phyloP scores from a whole-genome alignment of 2,888 invertebrate species.

The Asteroscopus sphinx region DNA sequence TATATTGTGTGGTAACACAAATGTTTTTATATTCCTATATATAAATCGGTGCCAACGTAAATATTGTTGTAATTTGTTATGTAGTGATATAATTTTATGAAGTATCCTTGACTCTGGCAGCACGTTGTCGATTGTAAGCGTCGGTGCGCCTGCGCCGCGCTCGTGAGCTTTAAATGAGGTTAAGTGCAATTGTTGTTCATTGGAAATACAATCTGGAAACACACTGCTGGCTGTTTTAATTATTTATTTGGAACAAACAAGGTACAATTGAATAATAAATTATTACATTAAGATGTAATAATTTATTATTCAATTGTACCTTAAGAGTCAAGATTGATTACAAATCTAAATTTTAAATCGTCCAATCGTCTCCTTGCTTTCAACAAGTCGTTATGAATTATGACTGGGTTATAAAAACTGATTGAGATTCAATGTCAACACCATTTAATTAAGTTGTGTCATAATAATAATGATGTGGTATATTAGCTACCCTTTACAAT shows the following conservation, averaged over 20 bases:
- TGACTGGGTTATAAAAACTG: neutral
- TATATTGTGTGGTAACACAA: conserved; percentile 87
- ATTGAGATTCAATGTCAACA: neutral
- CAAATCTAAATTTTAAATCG: conserved; percentile 27
- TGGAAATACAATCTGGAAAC: conserved; percentile 86
- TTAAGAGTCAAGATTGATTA: conserved; percentile 38
- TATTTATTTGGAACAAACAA: conserved; percentile 57
- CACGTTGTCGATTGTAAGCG: conserved; percentile 67
- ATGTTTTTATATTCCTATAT: conserved; percentile 84
- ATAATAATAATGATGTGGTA: neutral
- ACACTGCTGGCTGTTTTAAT: conserved; percentile 67
- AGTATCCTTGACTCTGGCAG: conserved; percentile 85
- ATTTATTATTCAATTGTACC: too few species aligned
- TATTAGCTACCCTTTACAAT: neutral
- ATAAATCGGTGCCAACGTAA: conserved; percentile 89
- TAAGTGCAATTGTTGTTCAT: conserved; percentile 88
- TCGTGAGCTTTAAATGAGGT: conserved; percentile 82
- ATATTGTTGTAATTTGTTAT: conserved; percentile 89
- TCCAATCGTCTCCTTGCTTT: conserved; percentile 10
- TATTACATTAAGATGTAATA: too few species aligned
- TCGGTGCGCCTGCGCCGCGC: conserved; percentile 55
- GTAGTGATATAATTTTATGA: conserved; percentile 87
- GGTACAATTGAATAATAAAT: conserved; percentile 49
- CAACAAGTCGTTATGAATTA: neutral
- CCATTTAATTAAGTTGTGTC: neutral